Conservation (phyloP, 1,140 invertebrate genomes). For the Meteorus sp. region DNA sequence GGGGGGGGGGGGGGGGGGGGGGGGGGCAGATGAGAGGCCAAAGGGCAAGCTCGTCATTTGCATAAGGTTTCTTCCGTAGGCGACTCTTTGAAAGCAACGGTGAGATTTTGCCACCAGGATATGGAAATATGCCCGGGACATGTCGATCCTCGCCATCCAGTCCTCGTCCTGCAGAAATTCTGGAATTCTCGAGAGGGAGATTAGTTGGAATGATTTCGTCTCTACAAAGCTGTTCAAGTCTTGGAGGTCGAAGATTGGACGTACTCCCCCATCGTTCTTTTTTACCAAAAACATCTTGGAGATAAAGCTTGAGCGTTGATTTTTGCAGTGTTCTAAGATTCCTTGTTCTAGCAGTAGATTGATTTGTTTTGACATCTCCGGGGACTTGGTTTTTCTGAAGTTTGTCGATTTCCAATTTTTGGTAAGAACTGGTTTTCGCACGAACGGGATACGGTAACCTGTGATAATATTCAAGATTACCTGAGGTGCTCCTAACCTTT, state of each 20-base stretch:
- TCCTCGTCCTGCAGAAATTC: conserved; percentile 38
- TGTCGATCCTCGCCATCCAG: conserved; percentile 41
- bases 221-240: conserved; percentile 35
- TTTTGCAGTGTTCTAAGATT: conserved; percentile 28
- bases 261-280: conserved; percentile 24
- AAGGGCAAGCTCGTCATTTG: conserved; percentile 38
- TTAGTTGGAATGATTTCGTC: conserved; percentile 34
- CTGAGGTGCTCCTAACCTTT: conserved; percentile 24
- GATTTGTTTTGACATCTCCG: conserved; percentile 31
- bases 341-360: conserved; percentile 18
- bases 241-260: conserved; percentile 40
- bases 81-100: conserved; percentile 36
- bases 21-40: conserved; percentile 42
- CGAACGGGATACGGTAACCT: conserved; percentile 36
- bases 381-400: conserved; percentile 29
- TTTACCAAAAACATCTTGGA: conserved; percentile 41
- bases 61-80: conserved; percentile 32
- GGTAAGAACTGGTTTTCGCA: conserved; percentile 31
- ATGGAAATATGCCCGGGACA: conserved; percentile 43
- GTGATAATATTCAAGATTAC: conserved; percentile 33
- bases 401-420: conserved; percentile 25
- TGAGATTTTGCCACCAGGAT: conserved; percentile 37
- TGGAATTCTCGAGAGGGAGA: conserved; percentile 35
- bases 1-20: too few species aligned
- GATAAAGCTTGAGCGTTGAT: conserved; percentile 33